Evolutionary conservation across 2,888 invertebrate species (phyloP).

Genomic region (Apamea epomidion): DNA sequence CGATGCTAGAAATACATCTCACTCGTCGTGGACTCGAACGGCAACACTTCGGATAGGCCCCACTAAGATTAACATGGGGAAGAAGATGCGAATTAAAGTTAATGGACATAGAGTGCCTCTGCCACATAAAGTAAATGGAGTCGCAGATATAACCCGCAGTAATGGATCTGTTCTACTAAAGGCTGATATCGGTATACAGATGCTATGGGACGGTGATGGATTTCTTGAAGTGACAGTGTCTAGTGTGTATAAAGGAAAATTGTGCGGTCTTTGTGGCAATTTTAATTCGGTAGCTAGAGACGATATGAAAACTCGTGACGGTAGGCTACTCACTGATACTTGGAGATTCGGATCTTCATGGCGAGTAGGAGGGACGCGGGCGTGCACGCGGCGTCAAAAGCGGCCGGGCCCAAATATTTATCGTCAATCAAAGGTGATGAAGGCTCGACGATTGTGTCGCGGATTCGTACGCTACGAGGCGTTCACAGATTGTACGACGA

Average conservation of each 20-base stretch:
- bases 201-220: conserved; percentile 98
- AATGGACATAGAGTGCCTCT: conserved; percentile 94
- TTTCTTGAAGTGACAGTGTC: conserved; percentile 96
- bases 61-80: conserved; percentile 95
- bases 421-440: conserved; percentile 86
- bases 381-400: conserved; percentile 92
- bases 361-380: conserved; percentile 95
- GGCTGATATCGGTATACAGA: conserved; percentile 94
- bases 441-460: conserved; percentile 87
- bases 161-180: conserved; percentile 92
- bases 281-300: conserved; percentile 97
- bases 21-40: conserved; percentile 97
- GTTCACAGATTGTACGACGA: conserved; percentile 94
- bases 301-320: conserved; percentile 94
- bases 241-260: conserved; percentile 92
- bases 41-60: conserved; percentile 94
- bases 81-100: conserved; percentile 96
- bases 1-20: conserved; percentile 94
- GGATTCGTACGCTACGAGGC: conserved; percentile 88
- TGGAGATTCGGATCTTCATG: conserved; percentile 96
- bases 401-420: conserved; percentile 83
- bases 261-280: conserved; percentile 98
- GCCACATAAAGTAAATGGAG: conserved; percentile 91
- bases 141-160: conserved; percentile 91
- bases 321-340: conserved; percentile 92